Conservation (phyloP, 2,113 vertebrate genomes). For the Lucifuga dentata region DNA sequence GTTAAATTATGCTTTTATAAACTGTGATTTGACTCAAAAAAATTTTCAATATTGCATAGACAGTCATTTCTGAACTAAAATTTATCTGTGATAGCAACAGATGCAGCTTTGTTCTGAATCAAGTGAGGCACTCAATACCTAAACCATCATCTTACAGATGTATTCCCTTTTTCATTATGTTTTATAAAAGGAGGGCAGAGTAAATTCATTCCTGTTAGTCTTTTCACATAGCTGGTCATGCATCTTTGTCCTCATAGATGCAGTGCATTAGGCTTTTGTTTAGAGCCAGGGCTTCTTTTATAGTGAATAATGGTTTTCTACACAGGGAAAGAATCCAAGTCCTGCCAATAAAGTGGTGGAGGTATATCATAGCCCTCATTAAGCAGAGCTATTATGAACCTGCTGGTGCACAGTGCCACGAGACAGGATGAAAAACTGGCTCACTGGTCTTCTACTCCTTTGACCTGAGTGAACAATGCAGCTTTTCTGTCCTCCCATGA, state of each 20-base stretch:
- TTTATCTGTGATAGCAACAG: slow-evolving; percentile 13
- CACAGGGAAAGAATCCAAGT: slow-evolving; percentile 54
- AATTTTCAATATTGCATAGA: no score
- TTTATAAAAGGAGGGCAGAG: neutral
- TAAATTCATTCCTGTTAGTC: slow-evolving; percentile 22
- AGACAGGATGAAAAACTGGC: slow-evolving; percentile 68
- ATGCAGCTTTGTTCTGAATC: neutral
- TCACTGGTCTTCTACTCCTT: slow-evolving; percentile 54
- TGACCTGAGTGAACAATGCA: slow-evolving; percentile 53
- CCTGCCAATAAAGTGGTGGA: slow-evolving; percentile 71
- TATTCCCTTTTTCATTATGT: neutral
- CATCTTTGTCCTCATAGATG: slow-evolving; percentile 35
- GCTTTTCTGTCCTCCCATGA: slow-evolving; percentile 41
- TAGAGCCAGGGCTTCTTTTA: slow-evolving; percentile 57
- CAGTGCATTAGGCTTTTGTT: slow-evolving; percentile 45
- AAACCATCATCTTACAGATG: slow-evolving; percentile 19
- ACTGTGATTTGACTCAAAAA: no score
- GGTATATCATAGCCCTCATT: slow-evolving; percentile 80
- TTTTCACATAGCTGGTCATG: slow-evolving; percentile 23
- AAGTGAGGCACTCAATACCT: neutral
- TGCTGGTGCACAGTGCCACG: slow-evolving; percentile 66
- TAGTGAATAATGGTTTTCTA: slow-evolving; percentile 67
- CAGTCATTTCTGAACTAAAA: no score
- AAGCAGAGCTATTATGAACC: slow-evolving; percentile 73
- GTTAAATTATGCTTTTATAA: no score